Base-by-base conservation (phyloP, 2,888 invertebrate genomes). In the Prosopocoilus inquinatus region DNA sequence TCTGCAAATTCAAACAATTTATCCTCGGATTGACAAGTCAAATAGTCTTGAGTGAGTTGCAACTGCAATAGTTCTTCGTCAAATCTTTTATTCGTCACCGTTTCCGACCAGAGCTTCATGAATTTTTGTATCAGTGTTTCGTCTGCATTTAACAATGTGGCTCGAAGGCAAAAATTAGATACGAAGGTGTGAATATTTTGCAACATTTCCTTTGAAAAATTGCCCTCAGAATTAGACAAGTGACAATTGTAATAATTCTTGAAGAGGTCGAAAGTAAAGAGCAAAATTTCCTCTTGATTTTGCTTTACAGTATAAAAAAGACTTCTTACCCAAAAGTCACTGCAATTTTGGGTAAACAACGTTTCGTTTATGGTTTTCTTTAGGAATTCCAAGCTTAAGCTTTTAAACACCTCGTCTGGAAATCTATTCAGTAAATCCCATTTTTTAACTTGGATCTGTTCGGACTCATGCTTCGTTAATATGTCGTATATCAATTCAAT, bases 221-320 rank as follows among this genome's bases (percentile, higher is more conserved):
- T 4, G 16, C 33, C 12, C 5, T n/a, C 12, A 15, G 33, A 32
- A 41, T 39, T 11, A 3, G 3, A 4, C 5, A 12, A 15, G 15
- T 41, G 9, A 9, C n/a, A 3, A 2, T 33, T 15, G 16, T 33
- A n/a, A 41, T 13, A 49, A 41, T 32, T 28, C 16, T 49, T 7
- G 13, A 49, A 15, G 9, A 20, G 13, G n/a, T 12, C 33, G 34
- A 49, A 39, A 32, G 39, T 49, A 13, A 32, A 15, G 11, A 13
- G 9, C 28, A 49, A 11, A 16, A 49, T 41, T 41, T 49, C 38
- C 13, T 49, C 32, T 16, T 41, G 49, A 9, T 49, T 8, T 20
- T 4, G 16, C n/a, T 3, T 16, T 3, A 9, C n/a, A 5, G n/a
- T 12, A 2, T 7, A 11, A 5, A 49, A 41, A 41, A 39, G 13